phyloP scores from a whole-genome alignment of 2,797 vertebrate genomes.

The Margarornis squamiger region DNA sequence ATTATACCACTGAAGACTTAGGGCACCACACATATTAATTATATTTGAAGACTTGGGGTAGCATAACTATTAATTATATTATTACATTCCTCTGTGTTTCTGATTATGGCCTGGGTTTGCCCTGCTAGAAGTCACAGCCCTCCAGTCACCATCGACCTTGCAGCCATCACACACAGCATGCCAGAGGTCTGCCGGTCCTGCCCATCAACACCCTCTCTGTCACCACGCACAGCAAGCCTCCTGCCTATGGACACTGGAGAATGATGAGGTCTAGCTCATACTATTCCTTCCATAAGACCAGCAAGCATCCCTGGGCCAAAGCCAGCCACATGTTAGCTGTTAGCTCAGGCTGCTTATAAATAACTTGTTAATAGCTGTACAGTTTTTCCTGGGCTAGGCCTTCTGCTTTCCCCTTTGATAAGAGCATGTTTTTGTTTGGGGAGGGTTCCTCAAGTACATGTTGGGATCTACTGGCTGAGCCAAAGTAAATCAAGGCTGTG shows the following conservation, averaged over 20 bases:
- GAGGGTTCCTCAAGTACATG: not conserved
- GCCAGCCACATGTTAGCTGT: slow-evolving; percentile 12
- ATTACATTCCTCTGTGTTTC: not conserved
- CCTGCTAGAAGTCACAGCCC: not conserved
- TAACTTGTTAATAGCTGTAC: not conserved
- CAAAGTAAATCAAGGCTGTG: not conserved
- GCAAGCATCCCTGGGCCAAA: not conserved
- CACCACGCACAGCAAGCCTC: not conserved
- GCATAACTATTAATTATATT: not conserved
- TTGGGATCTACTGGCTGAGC: not conserved
- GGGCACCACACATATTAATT: not conserved
- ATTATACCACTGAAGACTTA: not conserved
- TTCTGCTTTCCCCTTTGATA: slow-evolving; percentile 17
- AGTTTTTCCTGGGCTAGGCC: not conserved
- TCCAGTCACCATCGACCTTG: not conserved
- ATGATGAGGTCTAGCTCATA: not conserved
- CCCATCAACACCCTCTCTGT: fast-evolving
- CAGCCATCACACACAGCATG: not conserved
- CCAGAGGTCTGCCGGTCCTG: not conserved
- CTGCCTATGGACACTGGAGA: not conserved
- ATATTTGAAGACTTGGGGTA: not conserved
- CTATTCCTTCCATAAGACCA: not conserved
- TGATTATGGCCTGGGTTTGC: not conserved
- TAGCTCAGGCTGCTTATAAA: not conserved
- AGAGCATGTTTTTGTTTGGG: not conserved